These are phyloP conservation scores for Dryobates pubescens DNA, from an alignment of 2,797 vertebrate species.

Conservation along the genomic window DNA sequence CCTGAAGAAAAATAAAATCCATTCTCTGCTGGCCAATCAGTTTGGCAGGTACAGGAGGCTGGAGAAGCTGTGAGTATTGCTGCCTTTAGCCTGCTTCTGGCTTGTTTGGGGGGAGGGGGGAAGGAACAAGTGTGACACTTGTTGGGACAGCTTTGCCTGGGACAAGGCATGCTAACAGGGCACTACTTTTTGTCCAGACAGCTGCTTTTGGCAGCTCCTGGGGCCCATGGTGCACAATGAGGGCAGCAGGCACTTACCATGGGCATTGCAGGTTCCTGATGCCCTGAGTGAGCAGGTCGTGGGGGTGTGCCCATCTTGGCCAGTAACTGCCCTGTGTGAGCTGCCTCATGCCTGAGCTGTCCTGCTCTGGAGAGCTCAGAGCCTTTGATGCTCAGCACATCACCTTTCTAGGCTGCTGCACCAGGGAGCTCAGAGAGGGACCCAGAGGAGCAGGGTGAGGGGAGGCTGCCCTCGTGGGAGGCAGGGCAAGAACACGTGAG, in stretches of 20 bases:
- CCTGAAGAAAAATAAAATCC: constrained; percentile 68
- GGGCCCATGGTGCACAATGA: not conserved
- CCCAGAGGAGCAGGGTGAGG: fast-evolving
- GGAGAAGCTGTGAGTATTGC: constrained; percentile 60
- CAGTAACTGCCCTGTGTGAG: fast-evolving
- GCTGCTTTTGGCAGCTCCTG: not conserved
- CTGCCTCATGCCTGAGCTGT: fast-evolving
- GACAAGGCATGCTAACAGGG: fast-evolving
- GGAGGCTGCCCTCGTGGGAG: not conserved
- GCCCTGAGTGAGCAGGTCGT: fast-evolving
- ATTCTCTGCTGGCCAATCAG: constrained; percentile 43
- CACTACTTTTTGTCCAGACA: not conserved
- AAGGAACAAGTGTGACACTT: not conserved
- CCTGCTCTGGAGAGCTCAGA: not conserved
- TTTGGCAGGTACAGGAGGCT: constrained; percentile 63
- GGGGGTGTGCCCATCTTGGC: not conserved
- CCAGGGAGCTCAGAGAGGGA: too few relatives aligned
- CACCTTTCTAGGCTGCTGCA: not conserved
- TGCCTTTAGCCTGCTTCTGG: fast-evolving
- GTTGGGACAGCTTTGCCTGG: not conserved
- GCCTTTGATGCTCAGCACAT: not conserved
- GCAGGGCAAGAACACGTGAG: not conserved
- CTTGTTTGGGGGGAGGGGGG: fast-evolving
- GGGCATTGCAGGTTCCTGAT: not conserved
- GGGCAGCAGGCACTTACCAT: too few relatives aligned